Evolutionary conservation across 2,797 vertebrate species (phyloP).

Genomic region (Varecia variegata): DNA sequence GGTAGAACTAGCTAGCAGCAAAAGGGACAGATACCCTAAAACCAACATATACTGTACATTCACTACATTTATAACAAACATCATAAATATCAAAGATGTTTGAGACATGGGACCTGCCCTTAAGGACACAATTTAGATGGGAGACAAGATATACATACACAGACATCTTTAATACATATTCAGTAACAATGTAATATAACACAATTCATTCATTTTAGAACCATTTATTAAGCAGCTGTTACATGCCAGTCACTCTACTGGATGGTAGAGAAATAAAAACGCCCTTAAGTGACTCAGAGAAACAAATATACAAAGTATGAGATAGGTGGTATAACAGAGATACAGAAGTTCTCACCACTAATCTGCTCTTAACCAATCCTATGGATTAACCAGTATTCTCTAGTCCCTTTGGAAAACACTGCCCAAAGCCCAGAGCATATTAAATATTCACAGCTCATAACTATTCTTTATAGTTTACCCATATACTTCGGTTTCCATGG

Average conservation of each 20-base stretch:
- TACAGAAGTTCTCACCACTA: background rate
- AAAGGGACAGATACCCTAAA: background rate
- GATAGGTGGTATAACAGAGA: background rate
- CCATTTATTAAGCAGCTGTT: constrained; percentile 30
- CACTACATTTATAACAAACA: background rate
- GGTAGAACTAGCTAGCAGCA: background rate
- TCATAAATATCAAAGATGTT: background rate
- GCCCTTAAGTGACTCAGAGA: constrained; percentile 46
- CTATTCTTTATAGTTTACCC: background rate
- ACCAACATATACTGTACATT: background rate
- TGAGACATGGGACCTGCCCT: background rate
- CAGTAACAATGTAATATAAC: constrained; percentile 27
- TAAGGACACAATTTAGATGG: constrained; percentile 12
- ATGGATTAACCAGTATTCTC: background rate
- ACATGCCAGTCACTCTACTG: background rate
- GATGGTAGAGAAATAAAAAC: constrained; percentile 11
- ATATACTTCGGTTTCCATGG: background rate
- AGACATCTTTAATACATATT: constrained; percentile 8
- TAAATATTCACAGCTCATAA: background rate
- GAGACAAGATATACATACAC: constrained; percentile 14
- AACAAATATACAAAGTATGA: background rate
- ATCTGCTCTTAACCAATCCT: background rate
- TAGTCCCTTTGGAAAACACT: constrained; percentile 1
- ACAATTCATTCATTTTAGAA: constrained; percentile 41
- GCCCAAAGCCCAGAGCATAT: background rate